Base-by-base conservation (phyloP, 2,888 invertebrate species). In the Meiosimyza platycephala region DNA sequence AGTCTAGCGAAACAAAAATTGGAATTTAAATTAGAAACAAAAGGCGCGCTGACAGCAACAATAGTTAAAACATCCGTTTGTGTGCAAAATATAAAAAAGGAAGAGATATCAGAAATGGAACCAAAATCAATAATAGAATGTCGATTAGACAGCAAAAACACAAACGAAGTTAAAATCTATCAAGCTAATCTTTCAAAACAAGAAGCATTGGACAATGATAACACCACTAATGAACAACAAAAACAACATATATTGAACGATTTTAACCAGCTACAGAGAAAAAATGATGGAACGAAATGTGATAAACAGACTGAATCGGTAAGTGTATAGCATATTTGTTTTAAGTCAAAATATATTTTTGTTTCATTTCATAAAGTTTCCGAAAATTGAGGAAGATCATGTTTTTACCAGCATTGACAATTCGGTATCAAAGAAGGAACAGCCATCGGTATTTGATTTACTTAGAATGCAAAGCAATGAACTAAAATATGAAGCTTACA, bases 91-190 rank as follows among this genome's bases (percentile, higher is more conserved):
- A 62, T 11, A 6, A 63, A 67, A 18, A 47, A 33, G 6, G 47
- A 55, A 16, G 55, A 12, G 47, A 1, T 47, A 63, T 54, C 54
- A 16, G 47, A 69, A 59, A n/a, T 33, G 9, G 76, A 78, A 68
- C 73, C 75, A 12, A 78, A 78, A 72, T 78, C 77, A 48, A 76
- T 78, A 67, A 78, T 78, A 18, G 76, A 78, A 72, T 76, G 75
- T 70, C 71, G 77, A 54, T 71, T 78, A 47, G 77, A 78, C 52
- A 76, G 73, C 54, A 70, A 76, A 64, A 73, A 72, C 51, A 28
- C 54, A 65, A 78, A 74, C 18, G 76, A 78, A 64, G 75, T 51
- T 13, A 52, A 22, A 57, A 28, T 22, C 57, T 40, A 40, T 40
- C 40, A 40, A 57, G 12, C 13, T 3, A 47, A 9, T 66, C 4